Evolutionary conservation across 2,797 vertebrate species (phyloP).

Genomic region (Sebastes miniatus): DNA sequence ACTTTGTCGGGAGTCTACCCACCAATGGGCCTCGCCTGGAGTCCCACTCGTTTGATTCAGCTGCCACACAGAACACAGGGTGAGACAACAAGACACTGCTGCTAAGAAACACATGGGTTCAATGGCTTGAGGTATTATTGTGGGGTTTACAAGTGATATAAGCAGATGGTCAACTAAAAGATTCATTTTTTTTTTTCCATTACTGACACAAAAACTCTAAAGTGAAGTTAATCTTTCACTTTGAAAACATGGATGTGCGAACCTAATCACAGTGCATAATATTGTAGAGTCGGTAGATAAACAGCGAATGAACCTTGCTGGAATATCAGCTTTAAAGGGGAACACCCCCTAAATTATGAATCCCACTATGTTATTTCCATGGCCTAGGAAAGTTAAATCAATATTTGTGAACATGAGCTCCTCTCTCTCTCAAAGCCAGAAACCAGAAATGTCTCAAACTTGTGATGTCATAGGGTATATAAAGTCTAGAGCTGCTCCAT

Average conservation of each 20-base stretch:
- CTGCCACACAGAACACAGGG: constrained; percentile 66
- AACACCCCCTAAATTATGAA: too few species aligned
- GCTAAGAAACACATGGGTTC: background rate
- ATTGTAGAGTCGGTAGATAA: background rate
- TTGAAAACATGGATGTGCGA: background rate
- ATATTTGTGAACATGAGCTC: too few species aligned
- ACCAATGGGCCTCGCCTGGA: constrained; percentile 77
- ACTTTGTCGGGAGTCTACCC: constrained; percentile 89
- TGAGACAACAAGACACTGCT: constrained; percentile 42
- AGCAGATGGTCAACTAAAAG: background rate
- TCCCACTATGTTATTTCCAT: too few species aligned
- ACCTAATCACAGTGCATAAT: background rate
- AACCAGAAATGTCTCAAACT: too few species aligned
- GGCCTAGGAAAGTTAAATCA: too few species aligned
- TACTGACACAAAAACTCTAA: background rate
- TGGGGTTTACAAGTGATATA: background rate
- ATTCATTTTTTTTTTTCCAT: background rate
- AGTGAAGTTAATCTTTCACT: background rate
- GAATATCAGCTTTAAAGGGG: background rate
- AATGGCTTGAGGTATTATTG: background rate
- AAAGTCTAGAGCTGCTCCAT: too few species aligned
- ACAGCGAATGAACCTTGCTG: background rate
- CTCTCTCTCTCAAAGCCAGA: too few species aligned
- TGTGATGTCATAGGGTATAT: too few species aligned
- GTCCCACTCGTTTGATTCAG: constrained; percentile 71